Base-by-base conservation (phyloP, 2,797 vertebrate genomes). In the Gallirallus australis region DNA sequence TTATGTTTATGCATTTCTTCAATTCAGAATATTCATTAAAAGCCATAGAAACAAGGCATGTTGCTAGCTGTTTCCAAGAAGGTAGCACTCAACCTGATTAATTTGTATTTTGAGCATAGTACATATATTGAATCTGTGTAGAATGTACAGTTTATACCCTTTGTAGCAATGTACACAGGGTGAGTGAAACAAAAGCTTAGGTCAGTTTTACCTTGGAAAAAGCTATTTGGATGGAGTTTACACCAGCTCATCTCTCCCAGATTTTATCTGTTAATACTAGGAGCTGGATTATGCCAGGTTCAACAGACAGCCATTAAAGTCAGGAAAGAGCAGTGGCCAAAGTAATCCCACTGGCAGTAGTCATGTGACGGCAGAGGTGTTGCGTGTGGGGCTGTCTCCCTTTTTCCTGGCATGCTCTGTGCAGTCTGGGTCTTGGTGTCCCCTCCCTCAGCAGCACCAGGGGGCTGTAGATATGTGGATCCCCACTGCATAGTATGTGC, bases 1-100 rank as follows among this genome's bases (percentile, higher is more conserved):
- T 97, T 95, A 97, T 97, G 87, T 96, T 97, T 97, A 97, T 94
- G 81, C 93, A 97, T 97, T 96, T 95, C 73, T 92, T 93, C 88
- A 91, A 80, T 96, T 95, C 94, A 82, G 94, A 97, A 96, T 97
- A 97, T 96, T 97, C 96, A 97, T 97, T 94, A 93, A 92, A 94
- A 86, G 81, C 72, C 92, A 57, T 86, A 86, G 94, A 95, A 96
- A 94, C 63, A 87, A 89, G 92, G 81, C 76, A 56, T 64, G 77
- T 90, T 94, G 78, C 81, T 92, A 27, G 78, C 90, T 95, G 78
- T 95, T 96, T 95, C 87, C 86, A 63, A 77, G 89, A 97, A 95
- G 93, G 84, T 90, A 68, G 47, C 60, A 57, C 77, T 95, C 78
- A 90, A 85, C 83, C 92, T 96, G 94, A 97, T 95, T 96, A 96